Evolutionary conservation across 2,113 vertebrate genomes (phyloP).

Genomic region (Arothron firmamentum): DNA sequence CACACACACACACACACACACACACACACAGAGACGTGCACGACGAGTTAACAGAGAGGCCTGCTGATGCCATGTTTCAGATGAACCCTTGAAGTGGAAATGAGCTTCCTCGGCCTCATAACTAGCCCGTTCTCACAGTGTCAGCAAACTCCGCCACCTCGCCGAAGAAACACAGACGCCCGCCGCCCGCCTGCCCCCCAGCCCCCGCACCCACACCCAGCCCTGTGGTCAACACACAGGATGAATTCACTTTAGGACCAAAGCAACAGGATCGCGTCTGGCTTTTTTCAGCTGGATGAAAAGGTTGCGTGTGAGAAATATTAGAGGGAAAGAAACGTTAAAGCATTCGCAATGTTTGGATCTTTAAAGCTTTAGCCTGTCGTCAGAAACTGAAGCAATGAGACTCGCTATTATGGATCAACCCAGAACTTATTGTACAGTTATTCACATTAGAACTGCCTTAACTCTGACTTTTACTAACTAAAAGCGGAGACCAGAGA

Average conservation of each 20-base stretch:
- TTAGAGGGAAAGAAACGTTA: no score
- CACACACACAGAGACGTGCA: neutral
- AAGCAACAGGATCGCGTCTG: conserved; percentile 23
- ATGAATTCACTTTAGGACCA: conserved; percentile 37
- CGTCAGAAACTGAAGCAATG: no score
- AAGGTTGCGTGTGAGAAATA: no score
- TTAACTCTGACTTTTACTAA: no score
- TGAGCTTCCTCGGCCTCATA: conserved; percentile 66
- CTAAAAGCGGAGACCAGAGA: no score
- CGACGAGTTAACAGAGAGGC: conserved; percentile 50
- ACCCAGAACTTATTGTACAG: no score
- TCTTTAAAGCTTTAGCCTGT: no score
- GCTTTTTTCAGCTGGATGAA: neutral
- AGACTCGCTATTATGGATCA: no score
- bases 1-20: conserved; percentile 4
- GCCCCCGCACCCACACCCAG: conserved; percentile 7
- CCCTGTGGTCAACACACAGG: conserved; percentile 58
- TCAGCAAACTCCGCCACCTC: conserved; percentile 66
- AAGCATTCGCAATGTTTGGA: no score
- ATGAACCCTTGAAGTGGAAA: conserved; percentile 76
- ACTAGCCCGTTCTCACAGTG: conserved; percentile 68
- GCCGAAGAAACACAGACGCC: conserved; percentile 44
- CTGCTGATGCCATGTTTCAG: conserved; percentile 76
- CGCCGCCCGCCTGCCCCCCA: neutral
- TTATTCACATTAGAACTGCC: no score